Percentiles rank a stretch among this genome's conserved stretches.
phyloP scores from a whole-genome alignment of 2,888 invertebrate species.

The Iselma pallidipennis region DNA sequence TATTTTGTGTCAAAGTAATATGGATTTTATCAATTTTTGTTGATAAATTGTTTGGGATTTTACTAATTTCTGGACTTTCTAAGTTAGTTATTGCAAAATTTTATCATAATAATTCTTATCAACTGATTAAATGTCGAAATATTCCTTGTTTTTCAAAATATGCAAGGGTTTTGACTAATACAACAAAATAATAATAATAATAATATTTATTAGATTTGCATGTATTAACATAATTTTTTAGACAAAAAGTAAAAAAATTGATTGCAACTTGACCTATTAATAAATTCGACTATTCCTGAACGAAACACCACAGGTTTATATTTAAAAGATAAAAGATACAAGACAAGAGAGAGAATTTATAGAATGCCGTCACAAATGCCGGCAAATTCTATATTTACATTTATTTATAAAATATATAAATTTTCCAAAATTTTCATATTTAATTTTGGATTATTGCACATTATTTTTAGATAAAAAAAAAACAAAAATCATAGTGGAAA shows the following conservation, averaged over 20 bases:
- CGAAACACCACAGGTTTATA: background rate
- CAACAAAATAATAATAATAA: background rate
- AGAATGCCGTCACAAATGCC: background rate
- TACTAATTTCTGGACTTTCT: too few relatives aligned
- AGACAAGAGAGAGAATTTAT: background rate
- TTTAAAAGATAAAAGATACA: background rate
- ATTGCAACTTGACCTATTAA: background rate
- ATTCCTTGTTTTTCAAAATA: too few relatives aligned
- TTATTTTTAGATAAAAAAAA: background rate
- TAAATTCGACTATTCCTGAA: background rate
- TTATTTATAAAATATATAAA: background rate
- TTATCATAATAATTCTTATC: too few relatives aligned
- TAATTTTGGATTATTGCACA: background rate
- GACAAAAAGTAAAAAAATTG: background rate
- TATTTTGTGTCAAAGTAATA: too few relatives aligned
- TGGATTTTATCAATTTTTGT: too few relatives aligned
- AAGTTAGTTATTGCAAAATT: too few relatives aligned
- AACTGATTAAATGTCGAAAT: too few relatives aligned
- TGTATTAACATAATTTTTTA: background rate
- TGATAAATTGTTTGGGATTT: too few relatives aligned
- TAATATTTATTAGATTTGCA: background rate
- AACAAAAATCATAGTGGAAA: too few relatives aligned
- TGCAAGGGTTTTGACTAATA: too few relatives aligned
- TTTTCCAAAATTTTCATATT: background rate
- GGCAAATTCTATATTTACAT: background rate